A percentile compares a stretch with the other conserved stretches of the same genome.
These are phyloP conservation scores for Propsilocerus akamusi DNA, from an alignment of 1,140 invertebrate genomes.

Conservation along the genomic window DNA sequence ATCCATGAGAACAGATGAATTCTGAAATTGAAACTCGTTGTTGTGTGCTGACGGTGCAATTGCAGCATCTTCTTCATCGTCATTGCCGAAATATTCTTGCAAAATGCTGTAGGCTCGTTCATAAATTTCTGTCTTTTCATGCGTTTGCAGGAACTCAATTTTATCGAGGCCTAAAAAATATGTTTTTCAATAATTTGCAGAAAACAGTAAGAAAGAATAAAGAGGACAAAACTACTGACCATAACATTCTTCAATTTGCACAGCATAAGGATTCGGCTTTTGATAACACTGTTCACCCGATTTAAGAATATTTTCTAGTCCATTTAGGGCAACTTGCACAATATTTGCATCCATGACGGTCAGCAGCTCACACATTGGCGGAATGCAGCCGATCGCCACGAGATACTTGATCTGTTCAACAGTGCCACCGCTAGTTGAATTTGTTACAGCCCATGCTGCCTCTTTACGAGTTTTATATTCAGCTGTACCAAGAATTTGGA, in stretches of 20 bases:
- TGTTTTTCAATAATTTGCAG: constrained; percentile 4
- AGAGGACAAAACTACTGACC: constrained; percentile 37
- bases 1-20: constrained; percentile 53
- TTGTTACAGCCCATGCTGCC: constrained; percentile 95
- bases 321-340: constrained; percentile 94
- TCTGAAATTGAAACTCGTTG: constrained; percentile 58
- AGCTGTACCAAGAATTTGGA: constrained; percentile 76
- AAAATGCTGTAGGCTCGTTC: constrained; percentile 93
- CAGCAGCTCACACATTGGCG: constrained; percentile 85
- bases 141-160: constrained; percentile 91
- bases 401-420: constrained; percentile 75
- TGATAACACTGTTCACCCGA: constrained; percentile 65
- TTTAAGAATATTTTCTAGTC: constrained; percentile 88
- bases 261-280: constrained; percentile 75
- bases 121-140: constrained; percentile 92
- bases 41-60: constrained; percentile 63
- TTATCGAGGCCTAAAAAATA: constrained; percentile 61
- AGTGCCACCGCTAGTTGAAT: constrained; percentile 88
- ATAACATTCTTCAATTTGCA: constrained; percentile 88
- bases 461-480: constrained; percentile 97
- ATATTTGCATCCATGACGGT: constrained; percentile 91
- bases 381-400: constrained; percentile 51
- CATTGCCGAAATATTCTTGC: constrained; percentile 82
- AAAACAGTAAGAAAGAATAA: background rate
- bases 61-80: constrained; percentile 70